These are phyloP conservation scores for Pterobdella sp. DNA, from an alignment of 2,888 invertebrate genomes.

Conservation along the genomic window DNA sequence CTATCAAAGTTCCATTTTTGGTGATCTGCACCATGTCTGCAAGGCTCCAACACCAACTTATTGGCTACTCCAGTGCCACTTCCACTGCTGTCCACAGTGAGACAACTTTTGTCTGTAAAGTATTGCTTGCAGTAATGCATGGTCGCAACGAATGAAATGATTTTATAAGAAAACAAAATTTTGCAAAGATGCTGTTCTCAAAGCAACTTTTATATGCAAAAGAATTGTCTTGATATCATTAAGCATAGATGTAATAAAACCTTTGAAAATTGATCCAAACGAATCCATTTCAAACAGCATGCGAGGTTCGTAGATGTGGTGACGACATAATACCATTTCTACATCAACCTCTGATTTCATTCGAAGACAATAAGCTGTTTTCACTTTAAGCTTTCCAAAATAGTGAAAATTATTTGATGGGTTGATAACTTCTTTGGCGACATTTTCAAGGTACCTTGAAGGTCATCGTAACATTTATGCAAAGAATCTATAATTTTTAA, in stretches of 20 bases:
- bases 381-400: conserved; percentile 34
- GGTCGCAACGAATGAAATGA: not conserved
- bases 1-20: conserved; percentile 24
- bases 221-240: not conserved
- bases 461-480: not conserved
- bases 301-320: conserved; percentile 34
- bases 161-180: not conserved
- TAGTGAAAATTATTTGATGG: conserved; percentile 24
- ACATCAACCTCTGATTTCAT: conserved; percentile 22
- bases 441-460: conserved; percentile 28
- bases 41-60: conserved; percentile 23
- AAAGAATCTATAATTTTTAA: not conserved
- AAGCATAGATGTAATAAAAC: not conserved
- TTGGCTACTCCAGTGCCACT: conserved; percentile 25
- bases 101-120: conserved; percentile 25
- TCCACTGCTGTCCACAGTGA: conserved; percentile 22
- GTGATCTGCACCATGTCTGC: conserved; percentile 22
- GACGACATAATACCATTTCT: conserved; percentile 35
- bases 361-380: conserved; percentile 32
- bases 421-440: conserved; percentile 30
- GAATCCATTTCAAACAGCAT: conserved; percentile 35
- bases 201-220: not conserved
- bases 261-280: conserved; percentile 30
- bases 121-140: not conserved
- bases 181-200: not conserved